Evolutionary conservation across 2,888 invertebrate species (phyloP), one percentile per base, ranked within the genome.

Genomic region (Ferdinandea cuprea): DNA sequence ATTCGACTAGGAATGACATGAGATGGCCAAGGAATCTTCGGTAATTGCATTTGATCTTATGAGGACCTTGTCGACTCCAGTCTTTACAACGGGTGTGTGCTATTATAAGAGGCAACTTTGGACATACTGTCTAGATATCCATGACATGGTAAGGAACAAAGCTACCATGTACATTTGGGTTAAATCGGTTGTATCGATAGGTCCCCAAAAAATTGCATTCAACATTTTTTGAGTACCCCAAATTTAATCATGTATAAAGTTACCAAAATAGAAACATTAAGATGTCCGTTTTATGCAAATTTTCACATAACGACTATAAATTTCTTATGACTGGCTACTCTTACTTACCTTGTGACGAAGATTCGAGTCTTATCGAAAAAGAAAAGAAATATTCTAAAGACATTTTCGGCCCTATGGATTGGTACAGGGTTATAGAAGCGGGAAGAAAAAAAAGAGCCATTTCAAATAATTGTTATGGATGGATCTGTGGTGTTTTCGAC

Each of bases 321-420:
- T n/a, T n/a, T n/a, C n/a, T n/a, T n/a, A n/a, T 44, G 28, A 48
- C 17, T n/a, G n/a, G n/a, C n/a, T n/a, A n/a, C n/a, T n/a, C n/a
- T n/a, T n/a, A n/a, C n/a, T n/a, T n/a, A n/a, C 58, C 35, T 37
- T 71, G 46, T 71, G 59, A 58, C 59, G 59, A 48, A 59, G 59
- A 71, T 50, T 48, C 46, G 59, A 59, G 35, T 71, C 32, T 71
- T 50, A 25, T 71, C 37, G 25, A 71, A 59, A 71, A 71, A 71
- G 56, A 54, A 44, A 40, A 54, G 44, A 56, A 56, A 56, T 9
- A 44, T 44, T 56, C 44, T 32, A 30, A 46, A 32, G 48, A 59
- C 21, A 52, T 59, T 21, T 71, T 21, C 48, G 46, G 35, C 37
- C 35, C 48, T 37, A 40, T 35, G 28, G 40, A 59, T 35, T 73